These are phyloP conservation scores for Labia minor DNA, from an alignment of 2,888 invertebrate genomes.

Conservation along the genomic window DNA sequence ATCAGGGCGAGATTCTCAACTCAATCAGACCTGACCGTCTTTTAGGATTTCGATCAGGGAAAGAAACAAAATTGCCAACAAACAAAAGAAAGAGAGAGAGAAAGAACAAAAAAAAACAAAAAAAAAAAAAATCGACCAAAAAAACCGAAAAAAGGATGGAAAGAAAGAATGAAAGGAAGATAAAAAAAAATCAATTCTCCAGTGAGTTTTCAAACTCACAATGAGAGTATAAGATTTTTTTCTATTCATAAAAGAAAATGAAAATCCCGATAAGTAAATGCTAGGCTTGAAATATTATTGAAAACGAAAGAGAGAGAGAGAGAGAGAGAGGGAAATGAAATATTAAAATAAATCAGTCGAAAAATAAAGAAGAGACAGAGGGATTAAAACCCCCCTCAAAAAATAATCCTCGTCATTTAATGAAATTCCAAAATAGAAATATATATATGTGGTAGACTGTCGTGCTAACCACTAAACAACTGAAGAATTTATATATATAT, in stretches of 20 bases:
- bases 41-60: background rate
- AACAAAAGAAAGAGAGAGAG: background rate
- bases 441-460: too few relatives aligned
- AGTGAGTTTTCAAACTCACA: background rate
- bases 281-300: too few relatives aligned
- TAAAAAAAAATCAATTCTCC: background rate
- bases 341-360: background rate
- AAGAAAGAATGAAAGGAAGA: background rate
- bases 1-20: background rate
- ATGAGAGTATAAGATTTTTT: background rate
- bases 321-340: background rate
- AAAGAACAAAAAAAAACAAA: background rate
- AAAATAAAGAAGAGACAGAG: background rate
- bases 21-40: conserved; percentile 13
- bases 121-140: background rate
- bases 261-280: too few relatives aligned
- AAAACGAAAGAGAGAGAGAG: too few relatives aligned
- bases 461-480: too few relatives aligned
- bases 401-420: too few relatives aligned
- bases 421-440: too few relatives aligned
- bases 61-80: background rate
- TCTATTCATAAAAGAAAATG: conserved; percentile 2
- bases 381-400: too few relatives aligned
- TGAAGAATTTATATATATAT: too few relatives aligned
- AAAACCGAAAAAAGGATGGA: background rate